Evolutionary conservation across 2,797 vertebrate genomes (phyloP), one percentile per base, ranked within the genome.

Genomic region (Monodelphis domestica): DNA sequence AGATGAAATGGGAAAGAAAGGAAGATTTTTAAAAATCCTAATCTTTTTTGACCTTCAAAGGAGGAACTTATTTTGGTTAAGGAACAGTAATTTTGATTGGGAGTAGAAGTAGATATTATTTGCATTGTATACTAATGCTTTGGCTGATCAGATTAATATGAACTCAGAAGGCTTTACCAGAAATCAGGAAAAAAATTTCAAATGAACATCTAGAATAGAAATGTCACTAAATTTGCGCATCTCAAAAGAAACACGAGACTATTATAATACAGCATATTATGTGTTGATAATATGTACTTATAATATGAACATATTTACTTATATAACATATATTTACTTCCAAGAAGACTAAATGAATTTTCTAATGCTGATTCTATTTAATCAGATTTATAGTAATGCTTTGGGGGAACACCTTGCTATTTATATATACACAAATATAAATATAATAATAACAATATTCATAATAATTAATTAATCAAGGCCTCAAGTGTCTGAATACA

Each of bases 381-480:
- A 90, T 92, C 70, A 95, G 89, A 90, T 93, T 93, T 95, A 84
- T 89, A 94, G 17, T 53, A 90, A 90, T 89, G 26, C 70, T 52
- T 78, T 90, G 89, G 45, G 29, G 93, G 24, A 4, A 89, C 84
- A 91, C 84, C 59, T 88, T 30, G 17, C 88, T 45, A 63, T 53
- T 28, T 7, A 95, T 87, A 53, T 55, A n/a, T n/a, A n/a, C n/a
- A n/a, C n/a, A n/a, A n/a, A n/a, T n/a, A n/a, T n/a, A n/a, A n/a
- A n/a, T n/a, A n/a, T n/a, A n/a, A n/a, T n/a, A n/a, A n/a, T 92
- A 91, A 93, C 7, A 88, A 96, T 93, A 93, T 2, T 89, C 59
- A 50, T 91, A 94, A 93, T 95, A 96, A 96, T 95, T 95, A 91
- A 93, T 97, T 95, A 90, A 92, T 94, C 90, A 93, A 95, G 93